These are phyloP conservation scores for Chanos chanos DNA, from an alignment of 2,797 vertebrate species.

Conservation along the genomic window DNA sequence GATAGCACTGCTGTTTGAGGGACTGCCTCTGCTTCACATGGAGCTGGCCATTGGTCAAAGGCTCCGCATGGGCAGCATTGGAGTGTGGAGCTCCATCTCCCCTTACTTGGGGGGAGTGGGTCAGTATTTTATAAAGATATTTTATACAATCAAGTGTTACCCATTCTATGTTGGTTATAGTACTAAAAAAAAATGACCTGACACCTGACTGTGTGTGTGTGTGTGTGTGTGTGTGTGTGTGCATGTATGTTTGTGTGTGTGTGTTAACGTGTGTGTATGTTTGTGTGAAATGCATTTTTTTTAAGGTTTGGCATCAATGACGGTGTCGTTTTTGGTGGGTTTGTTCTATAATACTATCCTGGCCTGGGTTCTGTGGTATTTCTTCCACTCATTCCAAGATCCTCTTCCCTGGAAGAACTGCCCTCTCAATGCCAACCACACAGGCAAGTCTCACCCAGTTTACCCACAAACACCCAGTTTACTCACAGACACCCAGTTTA, in stretches of 20 bases:
- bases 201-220: not conserved
- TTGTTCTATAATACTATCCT: conserved; percentile 80
- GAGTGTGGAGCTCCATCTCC: conserved; percentile 77
- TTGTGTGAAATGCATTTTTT: too few species aligned
- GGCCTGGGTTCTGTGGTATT: conserved; percentile 81
- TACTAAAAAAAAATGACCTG: too few species aligned
- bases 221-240: not conserved
- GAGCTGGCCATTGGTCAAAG: conserved; percentile 81
- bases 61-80: conserved; percentile 73
- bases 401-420: conserved; percentile 80
- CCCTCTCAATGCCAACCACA: conserved; percentile 67
- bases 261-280: not conserved
- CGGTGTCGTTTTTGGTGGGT: conserved; percentile 68
- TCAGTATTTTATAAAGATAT: too few species aligned
- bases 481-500: not conserved
- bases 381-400: conserved; percentile 80
- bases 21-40: conserved; percentile 77
- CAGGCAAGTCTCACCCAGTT: conserved; percentile 60
- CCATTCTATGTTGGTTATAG: too few species aligned
- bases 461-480: not conserved
- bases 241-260: conserved; percentile 36
- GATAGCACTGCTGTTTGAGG: conserved; percentile 76
- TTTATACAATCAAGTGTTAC: too few species aligned
- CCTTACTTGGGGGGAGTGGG: conserved; percentile 78
- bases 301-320: conserved; percentile 73